Conservation (phyloP, 2,113 vertebrate species). For the Arenaria interpres region DNA sequence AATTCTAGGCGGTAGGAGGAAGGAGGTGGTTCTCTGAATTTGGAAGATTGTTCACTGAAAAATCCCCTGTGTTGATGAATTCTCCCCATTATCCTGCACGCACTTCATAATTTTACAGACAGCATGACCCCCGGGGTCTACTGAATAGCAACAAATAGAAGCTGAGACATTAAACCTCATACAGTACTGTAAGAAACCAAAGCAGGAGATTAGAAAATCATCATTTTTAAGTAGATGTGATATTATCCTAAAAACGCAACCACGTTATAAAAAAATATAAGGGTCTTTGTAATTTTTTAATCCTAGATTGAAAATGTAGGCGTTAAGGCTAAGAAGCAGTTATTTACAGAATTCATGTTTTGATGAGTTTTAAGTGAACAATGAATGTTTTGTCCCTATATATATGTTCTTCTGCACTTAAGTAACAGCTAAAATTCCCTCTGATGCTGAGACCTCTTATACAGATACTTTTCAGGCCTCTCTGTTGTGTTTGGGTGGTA, state of each 20-base stretch:
- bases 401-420: neutral
- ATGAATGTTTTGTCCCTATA: neutral
- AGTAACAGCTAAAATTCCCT: neutral
- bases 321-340: neutral
- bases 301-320: neutral
- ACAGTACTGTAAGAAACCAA: neutral
- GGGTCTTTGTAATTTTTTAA: neutral
- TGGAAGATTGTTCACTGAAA: neutral
- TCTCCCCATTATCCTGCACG: neutral
- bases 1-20: neutral
- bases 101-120: neutral
- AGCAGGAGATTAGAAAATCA: neutral
- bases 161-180: neutral
- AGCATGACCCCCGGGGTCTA: neutral
- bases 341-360: neutral
- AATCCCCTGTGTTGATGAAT: neutral
- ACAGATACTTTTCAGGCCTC: neutral
- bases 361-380: neutral
- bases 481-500: neutral
- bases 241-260: neutral
- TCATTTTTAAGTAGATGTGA: neutral
- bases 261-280: rapidly evolving
- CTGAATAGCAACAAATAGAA: neutral
- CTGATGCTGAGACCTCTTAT: neutral
- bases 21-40: neutral